phyloP scores from a whole-genome alignment of 1,140 invertebrate genomes.

The Pseudomyrmex cubaensis region DNA sequence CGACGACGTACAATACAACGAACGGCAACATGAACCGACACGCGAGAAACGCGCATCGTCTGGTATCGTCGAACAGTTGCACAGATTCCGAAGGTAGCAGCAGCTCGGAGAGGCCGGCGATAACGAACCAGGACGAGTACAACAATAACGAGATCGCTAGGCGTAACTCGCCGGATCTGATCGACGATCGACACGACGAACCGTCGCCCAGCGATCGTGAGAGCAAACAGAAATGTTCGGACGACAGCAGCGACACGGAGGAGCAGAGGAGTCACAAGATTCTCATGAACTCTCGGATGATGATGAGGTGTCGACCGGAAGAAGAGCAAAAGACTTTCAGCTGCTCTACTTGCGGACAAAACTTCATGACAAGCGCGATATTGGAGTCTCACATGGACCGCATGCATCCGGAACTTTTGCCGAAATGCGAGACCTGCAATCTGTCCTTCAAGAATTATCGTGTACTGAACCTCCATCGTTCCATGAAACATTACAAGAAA shows the following conservation, averaged over 20 bases:
- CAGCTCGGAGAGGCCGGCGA: slow-evolving; percentile 85
- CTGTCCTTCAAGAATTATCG: slow-evolving; percentile 89
- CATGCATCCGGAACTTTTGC: slow-evolving; percentile 89
- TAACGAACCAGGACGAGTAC: slow-evolving; percentile 81
- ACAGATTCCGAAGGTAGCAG: slow-evolving; percentile 81
- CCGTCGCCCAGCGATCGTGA: slow-evolving; percentile 28
- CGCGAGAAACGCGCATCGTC: slow-evolving; percentile 88
- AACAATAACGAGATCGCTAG: slow-evolving; percentile 84
- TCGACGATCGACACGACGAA: slow-evolving; percentile 37
- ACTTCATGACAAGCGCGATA: slow-evolving; percentile 87
- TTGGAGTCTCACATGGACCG: slow-evolving; percentile 90
- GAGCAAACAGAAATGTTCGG: slow-evolving; percentile 74
- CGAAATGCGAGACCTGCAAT: slow-evolving; percentile 90
- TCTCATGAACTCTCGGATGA: slow-evolving; percentile 63
- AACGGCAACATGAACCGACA: slow-evolving; percentile 96
- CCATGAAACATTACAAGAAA: slow-evolving; percentile 86
- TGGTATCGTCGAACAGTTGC: slow-evolving; percentile 77
- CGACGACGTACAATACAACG: slow-evolving; percentile 91
- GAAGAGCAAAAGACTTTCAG: slow-evolving; percentile 54
- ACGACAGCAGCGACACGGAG: slow-evolving; percentile 70
- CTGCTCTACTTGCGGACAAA: slow-evolving; percentile 88
- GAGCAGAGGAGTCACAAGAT: slow-evolving; percentile 75
- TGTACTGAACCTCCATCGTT: slow-evolving; percentile 89
- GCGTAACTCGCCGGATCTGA: slow-evolving; percentile 74
- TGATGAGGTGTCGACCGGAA: slow-evolving; percentile 52